Base-by-base conservation (phyloP, 2,888 invertebrate genomes). In the Agrotis segetum region DNA sequence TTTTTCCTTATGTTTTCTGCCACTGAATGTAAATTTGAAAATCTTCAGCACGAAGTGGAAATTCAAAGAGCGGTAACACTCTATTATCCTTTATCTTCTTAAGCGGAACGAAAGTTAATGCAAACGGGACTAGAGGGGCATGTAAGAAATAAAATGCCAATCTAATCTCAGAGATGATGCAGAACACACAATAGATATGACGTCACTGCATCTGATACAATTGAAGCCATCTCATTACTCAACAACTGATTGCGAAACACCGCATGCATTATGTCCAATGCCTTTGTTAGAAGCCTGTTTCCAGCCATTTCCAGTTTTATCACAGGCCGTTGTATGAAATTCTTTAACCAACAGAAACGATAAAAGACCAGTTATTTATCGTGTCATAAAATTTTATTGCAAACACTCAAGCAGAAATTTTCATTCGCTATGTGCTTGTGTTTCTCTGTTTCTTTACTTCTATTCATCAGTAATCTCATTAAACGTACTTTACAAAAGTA, bases 221-320 rank as follows among this genome's bases (percentile, higher is more conserved):
- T 89, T 90, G 88, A 88, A 90, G 88, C 88, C 86, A 88, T 88
- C 92, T 92, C 92, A 92, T 93, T 92, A 93, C 92, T 92, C 88
- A 88, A 67, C 67, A 68, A 77, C 74, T 82, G 90, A 93, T 93
- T 89, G 89, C 80, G 88, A 91, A 91, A 92, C 92, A 92, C 88
- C 86, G 88, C 90, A 92, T 90, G 92, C 90, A 89, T 90, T 90
- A 89, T 89, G 79, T 84, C 84, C 58, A n/a, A 56, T 64, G 80
- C 84, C 79, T 90, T 93, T 92, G 92, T 91, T 90, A 83, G 81
- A 84, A 73, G 70, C 74, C 81, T 83, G 83, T 79, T 83, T 82
- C n/a, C n/a, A n/a, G n/a, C n/a, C n/a, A 86, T 90, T 89, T 88
- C 81, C 82, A 86, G 85, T 88, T 88, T 87, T 83, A 86, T 83